Conservation (phyloP, 2,113 vertebrate genomes). For the Callaeas wilsoni region DNA sequence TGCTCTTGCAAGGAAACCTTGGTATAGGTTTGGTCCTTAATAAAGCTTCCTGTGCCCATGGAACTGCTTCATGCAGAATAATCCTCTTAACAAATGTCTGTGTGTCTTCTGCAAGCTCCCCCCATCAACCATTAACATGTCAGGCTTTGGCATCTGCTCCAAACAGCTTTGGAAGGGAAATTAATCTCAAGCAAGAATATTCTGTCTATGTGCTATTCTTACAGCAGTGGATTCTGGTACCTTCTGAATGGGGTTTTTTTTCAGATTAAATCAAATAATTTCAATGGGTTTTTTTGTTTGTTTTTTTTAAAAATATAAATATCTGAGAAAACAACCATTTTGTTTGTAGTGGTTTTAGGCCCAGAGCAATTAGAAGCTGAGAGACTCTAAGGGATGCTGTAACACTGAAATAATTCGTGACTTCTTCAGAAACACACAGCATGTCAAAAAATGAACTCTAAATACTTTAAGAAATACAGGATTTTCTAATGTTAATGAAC, state of each 20-base stretch:
- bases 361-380: background rate
- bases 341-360: background rate
- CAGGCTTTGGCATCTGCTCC: background rate
- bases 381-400: background rate
- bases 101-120: background rate
- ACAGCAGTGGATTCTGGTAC: background rate
- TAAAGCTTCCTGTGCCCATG: background rate
- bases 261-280: background rate
- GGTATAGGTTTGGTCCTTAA: background rate
- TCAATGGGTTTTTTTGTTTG: rapidly evolving
- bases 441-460: background rate
- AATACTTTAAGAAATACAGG: background rate
- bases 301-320: background rate
- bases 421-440: background rate
- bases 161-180: background rate
- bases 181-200: background rate
- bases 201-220: background rate
- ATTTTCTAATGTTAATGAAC: background rate
- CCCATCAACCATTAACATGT: background rate
- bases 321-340: background rate
- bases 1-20: background rate
- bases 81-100: background rate
- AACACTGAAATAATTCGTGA: background rate
- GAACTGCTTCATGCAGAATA: background rate
- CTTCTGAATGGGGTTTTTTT: background rate